Evolutionary conservation across 2,113 vertebrate genomes (phyloP), one percentile per base, ranked within the genome.

Genomic region (Corythaeola cristata): DNA sequence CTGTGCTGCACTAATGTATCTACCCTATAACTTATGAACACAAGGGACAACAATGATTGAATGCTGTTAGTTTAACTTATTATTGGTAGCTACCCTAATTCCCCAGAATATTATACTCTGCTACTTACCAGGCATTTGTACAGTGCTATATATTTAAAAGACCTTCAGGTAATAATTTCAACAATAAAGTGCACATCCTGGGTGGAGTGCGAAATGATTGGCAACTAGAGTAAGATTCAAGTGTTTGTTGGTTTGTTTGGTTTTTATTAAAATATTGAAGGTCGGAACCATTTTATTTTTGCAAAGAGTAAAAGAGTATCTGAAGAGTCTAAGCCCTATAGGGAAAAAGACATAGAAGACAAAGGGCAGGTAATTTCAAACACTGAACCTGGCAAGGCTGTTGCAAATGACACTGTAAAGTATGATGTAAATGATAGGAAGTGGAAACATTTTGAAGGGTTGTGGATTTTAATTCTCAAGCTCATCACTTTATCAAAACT

Each of bases 101-200:
- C 68, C 53, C 55, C 59, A 75, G 78, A 45, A 88, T 27, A 52
- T 92, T 76, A 18, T 53, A 77, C 77, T 68, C 14, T n/a, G 63
- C 68, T 72, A 3, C 64, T 95, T 93, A 76, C 37, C 22, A 88
- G 78, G 47, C 26, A 28, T 83, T 92, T 87, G 14, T 64, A 21
- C 45, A 52, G 32, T 2, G 3, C 33, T 92, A 23, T 89, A 10
- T 78, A 55, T 96, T 88, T 89, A 52, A 47, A 81, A 92, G 74
- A 75, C 81, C 56, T 93, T 84, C 60, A 49, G 85, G 71, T 89
- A 85, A 81, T 69, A 73, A 90, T 92, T 96, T 89, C 37, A 86
- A 20, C 53, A 89, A 52, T 78, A n/a, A 96, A 66, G 26, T 85
- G 28, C 52, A 55, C 63, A 82, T 33, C 37, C 5, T 15, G 23